Conservation (phyloP, 2,797 vertebrate genomes). For the Paramormyrops hopkinsi region DNA sequence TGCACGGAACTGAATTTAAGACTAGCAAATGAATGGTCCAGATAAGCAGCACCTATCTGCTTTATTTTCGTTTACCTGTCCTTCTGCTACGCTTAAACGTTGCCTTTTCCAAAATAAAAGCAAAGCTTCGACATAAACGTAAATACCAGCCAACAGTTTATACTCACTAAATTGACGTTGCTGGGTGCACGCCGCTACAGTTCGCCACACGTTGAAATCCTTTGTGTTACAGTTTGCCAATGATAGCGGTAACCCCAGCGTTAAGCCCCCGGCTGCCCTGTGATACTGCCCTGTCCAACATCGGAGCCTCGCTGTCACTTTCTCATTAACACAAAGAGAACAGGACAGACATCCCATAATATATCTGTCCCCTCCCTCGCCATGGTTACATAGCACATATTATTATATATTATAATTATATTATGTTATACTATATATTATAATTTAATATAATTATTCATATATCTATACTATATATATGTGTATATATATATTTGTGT, state of each 20-base stretch:
- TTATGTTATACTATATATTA: neutral
- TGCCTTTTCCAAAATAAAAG: neutral
- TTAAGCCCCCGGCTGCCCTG: neutral
- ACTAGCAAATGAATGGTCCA: neutral
- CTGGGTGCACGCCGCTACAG: neutral
- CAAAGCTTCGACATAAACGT: neutral
- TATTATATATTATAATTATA: neutral
- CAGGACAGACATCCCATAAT: constrained; percentile 10
- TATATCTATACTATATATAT: neutral
- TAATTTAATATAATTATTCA: neutral
- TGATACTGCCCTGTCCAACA: constrained; percentile 4
- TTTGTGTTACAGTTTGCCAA: neutral
- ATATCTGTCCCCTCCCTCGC: constrained; percentile 1
- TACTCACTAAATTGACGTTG: neutral
- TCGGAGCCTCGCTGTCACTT: constrained; percentile 2
- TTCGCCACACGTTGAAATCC: neutral
- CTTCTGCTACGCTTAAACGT: neutral
- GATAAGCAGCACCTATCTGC: neutral
- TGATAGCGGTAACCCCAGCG: neutral
- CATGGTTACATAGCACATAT: neutral
- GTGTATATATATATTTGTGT: neutral
- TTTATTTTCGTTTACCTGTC: neutral
- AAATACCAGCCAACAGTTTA: neutral
- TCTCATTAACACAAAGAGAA: constrained; percentile 6
- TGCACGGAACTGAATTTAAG: neutral